Evolutionary conservation across 2,113 vertebrate genomes (phyloP), one percentile per base, ranked within the genome.

Genomic region (Pionites leucogaster): DNA sequence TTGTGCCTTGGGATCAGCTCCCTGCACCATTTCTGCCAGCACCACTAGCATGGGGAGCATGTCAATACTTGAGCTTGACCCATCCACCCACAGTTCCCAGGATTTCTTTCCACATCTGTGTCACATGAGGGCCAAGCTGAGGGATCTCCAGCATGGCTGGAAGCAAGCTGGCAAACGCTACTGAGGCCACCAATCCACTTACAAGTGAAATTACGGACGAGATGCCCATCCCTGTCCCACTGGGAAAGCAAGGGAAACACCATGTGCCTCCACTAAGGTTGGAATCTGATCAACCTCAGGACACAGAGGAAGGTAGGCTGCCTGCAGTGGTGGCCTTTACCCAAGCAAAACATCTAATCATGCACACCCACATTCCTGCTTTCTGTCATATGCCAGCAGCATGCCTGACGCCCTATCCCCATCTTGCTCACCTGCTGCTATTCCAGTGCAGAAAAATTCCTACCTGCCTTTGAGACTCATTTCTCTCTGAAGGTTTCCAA

Each of bases 331-430:
- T 14, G 31, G 65, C 25, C n/a, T 72, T 27, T 33, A 60, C 25
- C 44, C 10, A 0, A 6, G 10, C 35, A 20, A 37, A 62, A 37
- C 27, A 53, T 4, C 53, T 49, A 35, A 0, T 5, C 11, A 4
- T 13, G 42, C 39, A 13, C 0, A 1, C 27, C 59, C 31, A 65
- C 49, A 7, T 23, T 7, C 31, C 62, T 29, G 31, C 35, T 52
- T 17, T 46, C 63, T 27, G 11, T 4, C 4, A 1, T 3, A 20
- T n/a, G 9, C 15, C 37, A 12, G 37, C 37, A 39, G 44, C 6
- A 0, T 10, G 11, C n/a, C 67, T 4, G 2, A 59, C 4, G 3
- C 33, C 33, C 57, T 10, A 25, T 4, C 50, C 50, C 29, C 41
- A 47, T 7, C 39, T 25, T 33, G 2, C 35, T 24, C 25, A 17